phyloP scores from a whole-genome alignment of 2,797 vertebrate genomes.

The Phoebastria nigripes region DNA sequence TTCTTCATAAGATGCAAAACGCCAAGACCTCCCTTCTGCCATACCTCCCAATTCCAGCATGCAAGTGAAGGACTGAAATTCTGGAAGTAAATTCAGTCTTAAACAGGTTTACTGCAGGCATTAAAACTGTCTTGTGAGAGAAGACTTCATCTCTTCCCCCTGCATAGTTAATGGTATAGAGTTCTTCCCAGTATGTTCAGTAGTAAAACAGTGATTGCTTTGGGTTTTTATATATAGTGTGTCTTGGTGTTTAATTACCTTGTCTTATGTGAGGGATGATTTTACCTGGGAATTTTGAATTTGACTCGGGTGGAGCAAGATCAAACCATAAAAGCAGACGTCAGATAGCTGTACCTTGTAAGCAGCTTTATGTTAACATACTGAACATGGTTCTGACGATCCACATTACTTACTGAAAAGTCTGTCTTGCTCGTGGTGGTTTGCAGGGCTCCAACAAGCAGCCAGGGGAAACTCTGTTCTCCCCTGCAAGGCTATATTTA shows the following conservation, averaged over 20 bases:
- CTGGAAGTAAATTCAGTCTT: background rate
- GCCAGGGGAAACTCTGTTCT: background rate
- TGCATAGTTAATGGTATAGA: rapidly evolving
- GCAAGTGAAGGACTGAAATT: background rate
- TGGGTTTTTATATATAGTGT: background rate
- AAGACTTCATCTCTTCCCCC: background rate
- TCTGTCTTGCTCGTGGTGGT: background rate
- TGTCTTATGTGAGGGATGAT: background rate
- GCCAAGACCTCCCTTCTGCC: background rate
- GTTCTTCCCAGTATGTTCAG: background rate
- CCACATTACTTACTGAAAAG: background rate
- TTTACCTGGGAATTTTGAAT: background rate
- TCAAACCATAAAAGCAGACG: background rate
- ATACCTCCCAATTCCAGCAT: background rate
- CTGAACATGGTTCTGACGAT: background rate
- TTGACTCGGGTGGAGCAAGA: background rate
- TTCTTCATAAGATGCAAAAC: background rate
- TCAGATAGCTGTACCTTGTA: background rate
- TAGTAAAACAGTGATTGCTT: background rate
- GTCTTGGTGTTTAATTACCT: background rate
- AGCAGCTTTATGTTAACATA: background rate
- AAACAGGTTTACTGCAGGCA: background rate
- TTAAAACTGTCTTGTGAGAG: background rate
- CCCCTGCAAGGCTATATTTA: background rate
- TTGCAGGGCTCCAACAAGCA: background rate